Evolutionary conservation across 2,797 vertebrate species (phyloP).

Genomic region (Notamacropus eugenii): DNA sequence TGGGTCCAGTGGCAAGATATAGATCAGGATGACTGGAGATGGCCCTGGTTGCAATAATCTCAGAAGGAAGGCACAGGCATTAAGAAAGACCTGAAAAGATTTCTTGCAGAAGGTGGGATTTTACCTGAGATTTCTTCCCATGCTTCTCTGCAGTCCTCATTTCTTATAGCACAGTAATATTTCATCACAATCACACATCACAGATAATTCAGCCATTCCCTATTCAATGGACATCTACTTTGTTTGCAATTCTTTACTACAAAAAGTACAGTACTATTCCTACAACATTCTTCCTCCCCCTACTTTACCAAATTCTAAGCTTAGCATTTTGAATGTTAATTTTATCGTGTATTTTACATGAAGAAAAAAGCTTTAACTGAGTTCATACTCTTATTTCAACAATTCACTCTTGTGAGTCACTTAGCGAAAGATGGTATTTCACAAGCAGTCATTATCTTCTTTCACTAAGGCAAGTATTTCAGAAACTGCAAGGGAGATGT

Average conservation of each 20-base stretch:
- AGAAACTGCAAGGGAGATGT: not conserved
- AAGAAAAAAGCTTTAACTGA: not conserved
- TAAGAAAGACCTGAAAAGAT: not conserved
- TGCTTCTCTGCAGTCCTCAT: not conserved
- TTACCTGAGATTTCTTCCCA: not conserved
- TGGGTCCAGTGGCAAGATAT: too few species aligned
- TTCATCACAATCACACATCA: not conserved
- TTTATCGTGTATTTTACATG: not conserved
- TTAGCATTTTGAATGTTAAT: not conserved
- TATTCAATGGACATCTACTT: not conserved
- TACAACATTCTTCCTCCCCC: not conserved
- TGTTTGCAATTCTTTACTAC: not conserved
- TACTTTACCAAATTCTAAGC: not conserved
- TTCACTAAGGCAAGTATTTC: not conserved
- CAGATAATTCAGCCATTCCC: not conserved
- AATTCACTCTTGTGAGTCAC: not conserved
- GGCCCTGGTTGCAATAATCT: too few species aligned
- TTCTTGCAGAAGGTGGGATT: not conserved
- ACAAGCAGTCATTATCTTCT: not conserved
- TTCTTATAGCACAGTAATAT: not conserved
- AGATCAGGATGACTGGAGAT: too few species aligned
- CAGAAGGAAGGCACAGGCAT: too few species aligned
- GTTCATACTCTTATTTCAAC: not conserved
- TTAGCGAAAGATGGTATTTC: not conserved
- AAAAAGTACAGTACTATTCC: not conserved